These are phyloP conservation scores for Brachionichthys hirsutus DNA, from an alignment of 2,113 vertebrate species.

Conservation along the genomic window DNA sequence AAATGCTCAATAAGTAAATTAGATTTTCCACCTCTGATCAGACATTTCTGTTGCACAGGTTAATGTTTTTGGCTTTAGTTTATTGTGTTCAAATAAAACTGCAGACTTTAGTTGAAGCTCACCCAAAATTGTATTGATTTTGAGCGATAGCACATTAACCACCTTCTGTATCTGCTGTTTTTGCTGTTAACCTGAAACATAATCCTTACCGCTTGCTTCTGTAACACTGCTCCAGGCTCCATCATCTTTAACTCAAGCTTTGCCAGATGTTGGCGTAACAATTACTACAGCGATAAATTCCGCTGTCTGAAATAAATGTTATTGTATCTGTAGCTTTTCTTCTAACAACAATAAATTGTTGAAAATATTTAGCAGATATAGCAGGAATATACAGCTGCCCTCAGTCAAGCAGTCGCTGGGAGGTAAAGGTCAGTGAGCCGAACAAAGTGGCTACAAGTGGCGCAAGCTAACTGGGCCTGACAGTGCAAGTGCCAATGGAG, in stretches of 20 bases:
- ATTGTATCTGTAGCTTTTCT: conserved; percentile 8
- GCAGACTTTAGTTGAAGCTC: not conserved
- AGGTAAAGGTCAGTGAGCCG: conserved; percentile 23
- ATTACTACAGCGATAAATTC: not conserved
- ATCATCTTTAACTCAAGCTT: too few species aligned
- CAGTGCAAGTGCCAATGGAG: conserved; percentile 14
- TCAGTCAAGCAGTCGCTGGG: conserved; percentile 29
- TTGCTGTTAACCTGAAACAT: not conserved
- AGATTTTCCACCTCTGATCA: not conserved
- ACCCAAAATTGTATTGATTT: conserved; percentile 11
- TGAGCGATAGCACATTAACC: not conserved
- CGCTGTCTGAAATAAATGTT: not conserved
- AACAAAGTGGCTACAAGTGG: conserved; percentile 13
- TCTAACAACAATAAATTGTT: not conserved
- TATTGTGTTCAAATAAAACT: conserved; percentile 1
- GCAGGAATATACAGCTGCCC: conserved; percentile 22
- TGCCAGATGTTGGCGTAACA: conserved; percentile 6
- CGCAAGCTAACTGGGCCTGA: conserved; percentile 13
- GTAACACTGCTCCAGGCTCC: not conserved
- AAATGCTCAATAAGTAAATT: not conserved
- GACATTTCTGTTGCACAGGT: not conserved
- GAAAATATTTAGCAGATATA: conserved; percentile 22
- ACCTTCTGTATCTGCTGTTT: not conserved
- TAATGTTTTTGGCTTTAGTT: not conserved
- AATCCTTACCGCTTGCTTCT: conserved; percentile 1